Conservation (phyloP, 1,140 invertebrate genomes). For the Drosophila watanabei region DNA sequence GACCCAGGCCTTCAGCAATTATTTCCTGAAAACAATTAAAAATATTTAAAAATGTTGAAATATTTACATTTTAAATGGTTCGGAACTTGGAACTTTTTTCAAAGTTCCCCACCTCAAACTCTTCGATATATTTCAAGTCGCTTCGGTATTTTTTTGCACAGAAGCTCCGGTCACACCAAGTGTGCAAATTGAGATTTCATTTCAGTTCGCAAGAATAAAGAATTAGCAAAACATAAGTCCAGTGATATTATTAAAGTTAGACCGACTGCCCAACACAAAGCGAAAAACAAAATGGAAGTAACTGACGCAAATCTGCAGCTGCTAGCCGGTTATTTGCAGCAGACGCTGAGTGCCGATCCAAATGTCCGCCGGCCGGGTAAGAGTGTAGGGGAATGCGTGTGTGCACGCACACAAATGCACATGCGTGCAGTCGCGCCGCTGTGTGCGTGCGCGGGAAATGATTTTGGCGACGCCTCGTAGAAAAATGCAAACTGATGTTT, state of each 20-base stretch:
- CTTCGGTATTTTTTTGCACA: neutral
- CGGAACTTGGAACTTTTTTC: neutral
- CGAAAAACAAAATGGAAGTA: slow-evolving; percentile 90
- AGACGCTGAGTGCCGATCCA: slow-evolving; percentile 95
- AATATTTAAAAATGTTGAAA: neutral
- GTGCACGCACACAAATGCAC: slow-evolving; percentile 36
- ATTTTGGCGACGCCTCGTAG: slow-evolving; percentile 6
- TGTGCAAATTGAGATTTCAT: slow-evolving; percentile 61
- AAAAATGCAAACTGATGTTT: slow-evolving; percentile 1
- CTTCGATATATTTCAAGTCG: neutral
- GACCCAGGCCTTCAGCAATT: slow-evolving; percentile 89
- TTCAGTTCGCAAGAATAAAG: slow-evolving; percentile 21
- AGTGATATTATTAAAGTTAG: slow-evolving; percentile 25
- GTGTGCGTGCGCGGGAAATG: slow-evolving; percentile 68
- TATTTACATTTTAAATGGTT: neutral
- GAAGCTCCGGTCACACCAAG: neutral
- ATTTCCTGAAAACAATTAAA: slow-evolving; percentile 88
- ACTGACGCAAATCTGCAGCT: slow-evolving; percentile 93
- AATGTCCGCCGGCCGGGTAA: slow-evolving; percentile 93
- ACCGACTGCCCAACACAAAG: slow-evolving; percentile 1
- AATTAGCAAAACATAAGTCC: slow-evolving; percentile 8
- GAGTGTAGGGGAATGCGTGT: slow-evolving; percentile 56
- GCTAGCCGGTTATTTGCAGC: slow-evolving; percentile 93
- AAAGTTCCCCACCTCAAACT: neutral
- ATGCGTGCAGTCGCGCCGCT: slow-evolving; percentile 23